Conservation (phyloP, 1,140 invertebrate species). For the Sarcophaga peregrina region DNA sequence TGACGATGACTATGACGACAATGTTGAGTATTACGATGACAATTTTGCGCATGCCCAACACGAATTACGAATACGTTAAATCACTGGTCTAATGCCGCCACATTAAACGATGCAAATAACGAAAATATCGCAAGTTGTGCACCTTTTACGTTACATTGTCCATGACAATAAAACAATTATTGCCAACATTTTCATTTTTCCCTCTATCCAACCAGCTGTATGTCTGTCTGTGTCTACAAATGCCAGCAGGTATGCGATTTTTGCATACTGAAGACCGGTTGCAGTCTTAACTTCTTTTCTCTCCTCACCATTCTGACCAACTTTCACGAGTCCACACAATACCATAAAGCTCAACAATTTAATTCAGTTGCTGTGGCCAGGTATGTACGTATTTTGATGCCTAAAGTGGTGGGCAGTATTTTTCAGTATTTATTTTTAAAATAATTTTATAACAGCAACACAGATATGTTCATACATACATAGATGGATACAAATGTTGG, state of each 20-base stretch:
- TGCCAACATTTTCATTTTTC: background rate
- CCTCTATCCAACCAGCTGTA: background rate
- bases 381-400: too few species aligned
- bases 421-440: background rate
- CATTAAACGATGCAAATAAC: conserved; percentile 20
- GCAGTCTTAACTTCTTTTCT: conserved; percentile 2
- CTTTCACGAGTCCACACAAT: background rate
- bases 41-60: conserved; percentile 35
- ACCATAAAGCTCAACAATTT: background rate
- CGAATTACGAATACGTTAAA: conserved; percentile 37
- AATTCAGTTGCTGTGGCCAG: background rate
- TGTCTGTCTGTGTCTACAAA: background rate
- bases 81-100: conserved; percentile 33
- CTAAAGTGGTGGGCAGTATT: conserved; percentile 3
- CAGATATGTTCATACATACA: too few species aligned
- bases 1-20: background rate
- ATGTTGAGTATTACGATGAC: background rate
- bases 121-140: conserved; percentile 25
- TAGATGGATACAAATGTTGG: background rate
- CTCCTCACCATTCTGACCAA: background rate
- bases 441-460: background rate
- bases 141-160: conserved; percentile 31
- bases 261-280: conserved; percentile 15
- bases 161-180: conserved; percentile 14
- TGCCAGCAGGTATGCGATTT: background rate